Evolutionary conservation across 2,797 vertebrate genomes (phyloP).

Genomic region (Setipinna tenuifilis): DNA sequence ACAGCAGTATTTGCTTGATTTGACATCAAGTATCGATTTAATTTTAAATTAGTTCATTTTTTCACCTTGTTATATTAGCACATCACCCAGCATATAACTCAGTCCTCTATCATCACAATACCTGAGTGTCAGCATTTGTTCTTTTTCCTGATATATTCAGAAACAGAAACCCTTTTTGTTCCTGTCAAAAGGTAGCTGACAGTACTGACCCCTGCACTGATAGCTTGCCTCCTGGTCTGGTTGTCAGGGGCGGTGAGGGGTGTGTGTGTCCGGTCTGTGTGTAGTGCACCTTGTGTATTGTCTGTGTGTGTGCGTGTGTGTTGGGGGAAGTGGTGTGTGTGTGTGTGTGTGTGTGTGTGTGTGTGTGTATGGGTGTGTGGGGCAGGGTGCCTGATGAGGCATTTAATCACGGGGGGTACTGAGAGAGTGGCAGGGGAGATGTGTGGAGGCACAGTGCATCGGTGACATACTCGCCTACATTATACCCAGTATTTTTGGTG

Average conservation of each 20-base stretch:
- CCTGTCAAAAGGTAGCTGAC: neutral
- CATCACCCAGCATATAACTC: neutral
- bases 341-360: too few relatives aligned
- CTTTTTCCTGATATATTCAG: neutral
- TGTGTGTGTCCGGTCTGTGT: too few relatives aligned
- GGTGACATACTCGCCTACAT: neutral
- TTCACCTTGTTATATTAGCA: neutral
- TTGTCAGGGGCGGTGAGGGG: neutral
- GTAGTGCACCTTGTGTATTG: too few relatives aligned
- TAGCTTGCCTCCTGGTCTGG: neutral
- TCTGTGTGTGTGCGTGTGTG: too few relatives aligned
- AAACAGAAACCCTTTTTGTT: neutral
- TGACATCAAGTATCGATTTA: neutral
- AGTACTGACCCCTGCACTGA: neutral
- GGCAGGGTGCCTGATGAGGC: neutral
- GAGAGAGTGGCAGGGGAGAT: neutral
- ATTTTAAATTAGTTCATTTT: neutral
- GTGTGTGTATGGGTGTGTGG: neutral
- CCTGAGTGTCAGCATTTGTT: neutral
- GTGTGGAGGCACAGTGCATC: neutral
- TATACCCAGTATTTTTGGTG: constrained; percentile 11
- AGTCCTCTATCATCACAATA: too few relatives aligned
- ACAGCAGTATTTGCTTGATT: neutral
- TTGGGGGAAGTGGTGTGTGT: too few relatives aligned
- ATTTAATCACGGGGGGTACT: neutral